Conservation (phyloP, 2,113 vertebrate genomes). For the Cryptotis parvus region DNA sequence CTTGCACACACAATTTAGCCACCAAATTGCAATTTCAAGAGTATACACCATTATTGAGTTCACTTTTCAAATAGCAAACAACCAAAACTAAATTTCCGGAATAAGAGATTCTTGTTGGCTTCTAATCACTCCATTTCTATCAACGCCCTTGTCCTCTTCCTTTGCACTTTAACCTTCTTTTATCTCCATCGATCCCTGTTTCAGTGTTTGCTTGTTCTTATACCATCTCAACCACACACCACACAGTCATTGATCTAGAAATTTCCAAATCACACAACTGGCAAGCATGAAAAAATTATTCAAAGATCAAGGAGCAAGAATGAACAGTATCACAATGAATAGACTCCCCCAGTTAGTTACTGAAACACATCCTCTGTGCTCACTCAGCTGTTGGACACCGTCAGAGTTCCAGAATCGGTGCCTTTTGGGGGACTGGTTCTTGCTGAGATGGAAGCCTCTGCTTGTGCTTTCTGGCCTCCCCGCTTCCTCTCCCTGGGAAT, state of each 20-base stretch:
- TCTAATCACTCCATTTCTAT: slow-evolving; percentile 16
- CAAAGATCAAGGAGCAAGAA: background rate
- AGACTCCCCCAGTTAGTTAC: background rate
- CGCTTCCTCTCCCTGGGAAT: background rate
- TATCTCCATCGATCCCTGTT: background rate
- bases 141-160: slow-evolving; percentile 13
- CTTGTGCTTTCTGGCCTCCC: background rate
- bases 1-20: background rate
- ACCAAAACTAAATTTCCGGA: slow-evolving; percentile 50
- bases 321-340: background rate
- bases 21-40: background rate
- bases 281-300: slow-evolving; percentile 2
- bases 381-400: background rate
- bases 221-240: background rate
- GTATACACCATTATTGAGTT: background rate
- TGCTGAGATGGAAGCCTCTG: background rate
- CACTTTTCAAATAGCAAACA: slow-evolving; percentile 57
- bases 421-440: background rate
- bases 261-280: slow-evolving; percentile 23
- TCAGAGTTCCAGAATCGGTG: background rate
- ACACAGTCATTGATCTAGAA: background rate
- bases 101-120: background rate
- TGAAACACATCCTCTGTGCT: background rate
- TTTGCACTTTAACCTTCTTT: slow-evolving; percentile 9
- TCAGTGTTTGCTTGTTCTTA: background rate